Base-by-base conservation (phyloP, 2,888 invertebrate species). In the Onthophagus sagittarius region DNA sequence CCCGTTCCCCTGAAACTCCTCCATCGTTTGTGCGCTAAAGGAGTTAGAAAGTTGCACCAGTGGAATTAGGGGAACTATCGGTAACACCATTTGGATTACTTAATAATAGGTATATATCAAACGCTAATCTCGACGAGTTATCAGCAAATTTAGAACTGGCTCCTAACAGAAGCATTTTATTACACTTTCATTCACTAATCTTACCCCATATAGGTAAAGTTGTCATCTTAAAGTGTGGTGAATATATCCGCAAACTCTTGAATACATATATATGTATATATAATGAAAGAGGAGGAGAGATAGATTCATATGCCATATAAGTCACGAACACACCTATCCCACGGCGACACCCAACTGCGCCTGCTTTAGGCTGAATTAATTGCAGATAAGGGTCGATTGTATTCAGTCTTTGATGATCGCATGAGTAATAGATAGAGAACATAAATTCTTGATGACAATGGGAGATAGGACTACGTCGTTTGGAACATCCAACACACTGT, bases 301-400 rank as follows among this genome's bases (percentile, higher is more conserved):
- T 75, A 80, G 80, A 80, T 79, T 79, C 78, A 80, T 80, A 78
- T 77, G 79, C 76, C 78, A 77, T 80, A 80, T 79, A 80, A 80
- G 79, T 80, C 79, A 80, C 39, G 39, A 53, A 53, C 39, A 53
- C 39, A 53, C 39, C 11, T 53, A 53, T 7, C 39, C 39, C 5
- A 53, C 1, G 11, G 39, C 39, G 39, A 53, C 39, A 53, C 39
- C 39, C 39, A 9, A 53, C 39, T 53, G 39, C 39, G 39, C 39
- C 11, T 11, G 39, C 39, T 53, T 53, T 53, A 53, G 39, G 39
- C 39, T 53, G 39, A 53, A 53, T 53, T 53, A 53, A 53, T 53
- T 53, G 39, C 39, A 53, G 39, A 53, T 53, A 53, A 53, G 39
- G 39, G 39, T 7, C 39, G 39, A 53, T 53, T 53, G 39, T 53